Conservation (phyloP, 2,888 invertebrate genomes). For the Scelioninae gen. 1 region DNA sequence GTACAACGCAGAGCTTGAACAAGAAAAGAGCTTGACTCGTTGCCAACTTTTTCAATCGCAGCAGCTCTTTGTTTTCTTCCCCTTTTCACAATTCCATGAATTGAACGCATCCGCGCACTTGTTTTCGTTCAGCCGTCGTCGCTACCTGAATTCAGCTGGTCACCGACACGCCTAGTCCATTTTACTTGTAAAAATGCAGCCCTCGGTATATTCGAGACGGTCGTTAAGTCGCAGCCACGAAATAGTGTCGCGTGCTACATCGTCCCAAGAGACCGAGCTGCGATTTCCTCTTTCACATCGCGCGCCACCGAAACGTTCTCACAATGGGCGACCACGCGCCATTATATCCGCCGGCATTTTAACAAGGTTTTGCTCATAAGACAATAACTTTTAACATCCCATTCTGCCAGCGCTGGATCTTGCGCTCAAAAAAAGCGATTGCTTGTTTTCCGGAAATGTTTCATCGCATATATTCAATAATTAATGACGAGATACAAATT, state of each 20-base stretch:
- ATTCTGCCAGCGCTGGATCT: constrained; percentile 1
- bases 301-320: no score
- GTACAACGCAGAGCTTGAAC: constrained; percentile 75
- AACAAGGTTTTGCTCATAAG: constrained; percentile 46
- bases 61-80: background rate
- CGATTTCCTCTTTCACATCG: no score
- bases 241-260: background rate
- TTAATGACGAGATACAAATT: constrained; percentile 45
- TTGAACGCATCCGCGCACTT: constrained; percentile 1
- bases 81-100: background rate
- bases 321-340: constrained; percentile 34
- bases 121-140: background rate
- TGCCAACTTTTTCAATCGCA: constrained; percentile 79
- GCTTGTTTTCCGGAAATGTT: constrained; percentile 8
- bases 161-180: background rate
- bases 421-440: constrained; percentile 23
- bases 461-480: constrained; percentile 10
- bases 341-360: constrained; percentile 48
- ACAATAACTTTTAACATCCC: constrained; percentile 34
- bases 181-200: constrained; percentile 10
- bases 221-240: background rate
- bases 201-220: background rate
- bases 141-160: background rate
- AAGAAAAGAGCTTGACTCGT: constrained; percentile 78
- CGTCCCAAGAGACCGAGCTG: no score